Percentiles rank a stretch among this genome's conserved stretches.
Evolutionary conservation across 2,113 vertebrate genomes (phyloP).

Genomic region (Neodontobutis hainanensis): DNA sequence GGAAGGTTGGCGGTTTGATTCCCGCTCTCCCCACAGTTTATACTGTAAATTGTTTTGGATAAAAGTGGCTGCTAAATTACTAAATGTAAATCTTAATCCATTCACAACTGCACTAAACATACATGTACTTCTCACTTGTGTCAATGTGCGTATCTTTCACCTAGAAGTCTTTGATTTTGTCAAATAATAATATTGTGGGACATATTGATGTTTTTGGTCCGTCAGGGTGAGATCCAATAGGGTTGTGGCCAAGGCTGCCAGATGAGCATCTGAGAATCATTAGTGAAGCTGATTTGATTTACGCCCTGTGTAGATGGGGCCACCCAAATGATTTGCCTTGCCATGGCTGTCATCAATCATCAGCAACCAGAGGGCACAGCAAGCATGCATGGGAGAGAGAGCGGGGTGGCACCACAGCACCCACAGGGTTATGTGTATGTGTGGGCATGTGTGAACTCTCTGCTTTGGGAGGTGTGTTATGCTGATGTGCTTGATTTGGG

Average conservation of each 20-base stretch:
- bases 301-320: conserved; percentile 80
- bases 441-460: conserved; percentile 37
- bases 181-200: conserved; percentile 71
- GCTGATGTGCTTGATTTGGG: neutral
- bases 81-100: conserved; percentile 23
- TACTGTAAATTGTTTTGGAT: neutral
- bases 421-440: conserved; percentile 49
- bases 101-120: conserved; percentile 12
- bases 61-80: neutral
- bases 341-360: conserved; percentile 81
- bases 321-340: conserved; percentile 83
- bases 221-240: conserved; percentile 59
- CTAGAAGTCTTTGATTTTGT: conserved; percentile 58
- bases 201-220: conserved; percentile 75
- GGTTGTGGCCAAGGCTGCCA: conserved; percentile 73
- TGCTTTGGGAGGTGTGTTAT: conserved; percentile 1
- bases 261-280: conserved; percentile 78
- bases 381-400: conserved; percentile 64
- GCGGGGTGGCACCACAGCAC: conserved; percentile 61
- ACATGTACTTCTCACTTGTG: conserved; percentile 28
- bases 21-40: too few relatives aligned
- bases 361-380: conserved; percentile 80
- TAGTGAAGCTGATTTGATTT: conserved; percentile 83
- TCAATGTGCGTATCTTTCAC: conserved; percentile 36
- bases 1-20: too few relatives aligned